Evolutionary conservation across 2,797 vertebrate genomes (phyloP).

Genomic region (Acestrorhynchus altus): DNA sequence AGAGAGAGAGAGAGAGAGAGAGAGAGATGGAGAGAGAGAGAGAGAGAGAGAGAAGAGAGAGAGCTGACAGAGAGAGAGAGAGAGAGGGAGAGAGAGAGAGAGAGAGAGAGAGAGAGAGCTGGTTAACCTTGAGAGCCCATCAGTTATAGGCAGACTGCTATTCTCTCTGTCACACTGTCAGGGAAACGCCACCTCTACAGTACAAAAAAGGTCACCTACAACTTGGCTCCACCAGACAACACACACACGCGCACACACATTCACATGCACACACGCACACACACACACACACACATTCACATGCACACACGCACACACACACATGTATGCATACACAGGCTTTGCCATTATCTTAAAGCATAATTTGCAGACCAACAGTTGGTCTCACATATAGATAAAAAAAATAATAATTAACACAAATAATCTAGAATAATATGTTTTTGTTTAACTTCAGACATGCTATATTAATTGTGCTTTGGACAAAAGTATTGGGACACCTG

Average conservation of each 20-base stretch:
- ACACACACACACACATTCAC: conserved; percentile 44
- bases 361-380: too few relatives aligned
- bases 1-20: conserved; percentile 53
- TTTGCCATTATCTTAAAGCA: too few relatives aligned
- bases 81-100: conserved; percentile 53
- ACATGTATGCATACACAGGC: conserved; percentile 38
- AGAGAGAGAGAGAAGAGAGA: conserved; percentile 47
- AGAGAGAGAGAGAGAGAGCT: conserved; percentile 49
- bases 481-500: too few relatives aligned
- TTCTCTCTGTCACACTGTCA: conserved; percentile 83
- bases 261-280: conserved; percentile 44
- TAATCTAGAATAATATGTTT: too few relatives aligned
- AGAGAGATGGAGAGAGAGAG: conserved; percentile 54
- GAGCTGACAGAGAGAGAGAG: conserved; percentile 38
- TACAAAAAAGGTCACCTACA: conserved; percentile 80
- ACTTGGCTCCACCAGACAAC: conserved; percentile 64
- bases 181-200: conserved; percentile 76
- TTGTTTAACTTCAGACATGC: too few relatives aligned
- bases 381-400: too few relatives aligned
- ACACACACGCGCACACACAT: conserved; percentile 50
- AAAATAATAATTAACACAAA: too few relatives aligned
- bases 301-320: conserved; percentile 49
- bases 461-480: too few relatives aligned
- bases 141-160: conserved; percentile 79
- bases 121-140: conserved; percentile 84